A percentile compares a stretch with the other conserved stretches of the same genome.
Conservation (phyloP, 2,797 vertebrate genomes). For the Staurois parvus region DNA sequence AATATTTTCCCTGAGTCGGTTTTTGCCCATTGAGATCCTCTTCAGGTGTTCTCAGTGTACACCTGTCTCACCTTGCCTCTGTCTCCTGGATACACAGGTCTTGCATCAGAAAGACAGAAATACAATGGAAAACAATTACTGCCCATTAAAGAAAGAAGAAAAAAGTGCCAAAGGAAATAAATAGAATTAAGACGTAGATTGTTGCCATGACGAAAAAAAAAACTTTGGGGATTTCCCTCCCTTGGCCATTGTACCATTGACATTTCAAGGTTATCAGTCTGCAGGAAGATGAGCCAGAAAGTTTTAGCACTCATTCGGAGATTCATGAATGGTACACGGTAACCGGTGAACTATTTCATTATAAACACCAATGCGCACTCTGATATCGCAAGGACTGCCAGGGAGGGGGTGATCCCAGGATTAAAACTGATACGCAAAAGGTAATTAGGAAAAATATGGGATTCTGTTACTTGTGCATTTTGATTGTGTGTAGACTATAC, state of each 20-base stretch:
- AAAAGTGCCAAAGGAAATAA: conserved; percentile 25
- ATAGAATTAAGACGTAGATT: conserved; percentile 36
- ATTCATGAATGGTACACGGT: not conserved
- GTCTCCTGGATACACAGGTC: conserved; percentile 55
- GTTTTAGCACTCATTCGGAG: not conserved
- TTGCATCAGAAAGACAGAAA: conserved; percentile 57
- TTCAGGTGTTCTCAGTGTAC: not conserved
- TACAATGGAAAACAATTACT: conserved; percentile 61
- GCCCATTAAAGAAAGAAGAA: conserved; percentile 10
- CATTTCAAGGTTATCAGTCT: conserved; percentile 23
- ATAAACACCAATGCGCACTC: not conserved
- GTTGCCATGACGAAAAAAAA: conserved; percentile 54
- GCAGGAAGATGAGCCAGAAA: not conserved
- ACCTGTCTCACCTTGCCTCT: conserved; percentile 52
- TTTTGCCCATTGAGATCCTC: not conserved
- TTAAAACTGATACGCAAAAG: conserved; percentile 16
- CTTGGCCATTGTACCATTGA: not conserved
- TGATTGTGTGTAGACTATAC: too few species aligned
- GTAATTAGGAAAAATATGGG: not conserved
- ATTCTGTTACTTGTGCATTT: too few species aligned
- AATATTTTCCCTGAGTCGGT: conserved; percentile 9
- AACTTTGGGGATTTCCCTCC: conserved; percentile 56
- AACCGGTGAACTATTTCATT: not conserved
- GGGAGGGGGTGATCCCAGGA: not conserved
- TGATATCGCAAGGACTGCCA: not conserved